A percentile compares a stretch with the other conserved stretches of the same genome.
Conservation (phyloP, 2,113 vertebrate species). For the Syrrhaptes paradoxus region DNA sequence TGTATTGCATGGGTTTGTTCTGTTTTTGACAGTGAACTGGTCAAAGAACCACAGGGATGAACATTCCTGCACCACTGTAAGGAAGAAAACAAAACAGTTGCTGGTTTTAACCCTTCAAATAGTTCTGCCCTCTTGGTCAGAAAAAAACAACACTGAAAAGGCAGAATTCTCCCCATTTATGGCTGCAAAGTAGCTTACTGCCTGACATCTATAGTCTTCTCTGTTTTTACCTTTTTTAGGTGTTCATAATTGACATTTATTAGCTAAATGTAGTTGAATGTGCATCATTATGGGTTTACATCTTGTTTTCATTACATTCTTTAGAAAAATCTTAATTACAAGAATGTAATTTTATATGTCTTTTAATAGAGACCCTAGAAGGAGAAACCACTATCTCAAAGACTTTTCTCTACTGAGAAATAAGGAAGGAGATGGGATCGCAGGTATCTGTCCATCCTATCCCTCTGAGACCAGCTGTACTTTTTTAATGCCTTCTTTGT, state of each 20-base stretch:
- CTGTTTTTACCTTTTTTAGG: background rate
- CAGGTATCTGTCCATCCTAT: background rate
- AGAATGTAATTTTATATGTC: background rate
- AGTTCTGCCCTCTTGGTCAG: background rate
- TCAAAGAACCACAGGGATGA: background rate
- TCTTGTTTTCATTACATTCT: background rate
- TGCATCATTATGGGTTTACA: background rate
- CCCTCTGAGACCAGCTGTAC: background rate
- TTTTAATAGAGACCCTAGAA: background rate
- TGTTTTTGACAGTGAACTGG: background rate
- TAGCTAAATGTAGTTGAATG: background rate
- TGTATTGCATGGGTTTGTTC: background rate
- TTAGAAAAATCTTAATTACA: background rate
- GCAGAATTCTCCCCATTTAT: background rate
- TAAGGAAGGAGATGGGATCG: background rate
- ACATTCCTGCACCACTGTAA: background rate
- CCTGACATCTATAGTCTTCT: background rate
- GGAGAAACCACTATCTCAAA: background rate
- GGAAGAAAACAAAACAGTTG: background rate
- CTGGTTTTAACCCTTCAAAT: background rate
- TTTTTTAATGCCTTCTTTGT: background rate
- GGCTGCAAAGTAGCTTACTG: background rate
- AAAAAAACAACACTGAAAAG: background rate
- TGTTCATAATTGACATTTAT: background rate
- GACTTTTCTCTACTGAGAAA: background rate